Conservation (phyloP, 2,888 invertebrate genomes). For the Sinohyriopsis cumingii region DNA sequence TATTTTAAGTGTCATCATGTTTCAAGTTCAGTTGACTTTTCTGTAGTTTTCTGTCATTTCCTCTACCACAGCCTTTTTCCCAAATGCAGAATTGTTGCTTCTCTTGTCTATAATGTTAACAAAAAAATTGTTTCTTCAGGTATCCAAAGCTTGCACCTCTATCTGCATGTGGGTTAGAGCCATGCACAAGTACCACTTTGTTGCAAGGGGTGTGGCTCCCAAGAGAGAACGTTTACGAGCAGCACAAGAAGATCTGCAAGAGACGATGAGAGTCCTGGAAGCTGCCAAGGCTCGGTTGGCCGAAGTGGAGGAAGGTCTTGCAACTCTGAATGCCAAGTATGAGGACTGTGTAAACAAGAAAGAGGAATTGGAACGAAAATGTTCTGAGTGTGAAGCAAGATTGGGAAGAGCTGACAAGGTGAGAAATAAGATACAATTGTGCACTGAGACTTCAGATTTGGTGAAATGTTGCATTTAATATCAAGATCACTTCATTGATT, state of each 20-base stretch:
- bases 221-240: slow-evolving; percentile 69
- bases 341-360: slow-evolving; percentile 72
- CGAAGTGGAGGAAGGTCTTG: slow-evolving; percentile 71
- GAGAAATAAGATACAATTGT: neutral
- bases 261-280: slow-evolving; percentile 68
- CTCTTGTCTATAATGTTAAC: too few relatives aligned
- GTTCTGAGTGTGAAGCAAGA: slow-evolving; percentile 70
- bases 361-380: slow-evolving; percentile 71
- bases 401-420: slow-evolving; percentile 72
- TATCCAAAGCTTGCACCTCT: slow-evolving; percentile 86
- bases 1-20: too few relatives aligned
- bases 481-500: neutral
- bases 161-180: slow-evolving; percentile 85
- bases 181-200: slow-evolving; percentile 73
- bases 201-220: slow-evolving; percentile 71
- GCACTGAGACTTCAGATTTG: too few relatives aligned
- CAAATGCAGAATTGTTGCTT: too few relatives aligned
- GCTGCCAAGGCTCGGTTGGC: slow-evolving; percentile 66
- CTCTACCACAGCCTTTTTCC: too few relatives aligned
- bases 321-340: slow-evolving; percentile 70
- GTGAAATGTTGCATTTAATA: too few relatives aligned
- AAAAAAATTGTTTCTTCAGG: slow-evolving; percentile 70
- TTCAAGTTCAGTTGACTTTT: too few relatives aligned
- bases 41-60: too few relatives aligned
- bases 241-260: slow-evolving; percentile 69